Evolutionary conservation across 35 echinoderm and acorn worm species (phyloP), one percentile per base, ranked within the genome.

Genomic region (Apostichopus japonicus): DNA sequence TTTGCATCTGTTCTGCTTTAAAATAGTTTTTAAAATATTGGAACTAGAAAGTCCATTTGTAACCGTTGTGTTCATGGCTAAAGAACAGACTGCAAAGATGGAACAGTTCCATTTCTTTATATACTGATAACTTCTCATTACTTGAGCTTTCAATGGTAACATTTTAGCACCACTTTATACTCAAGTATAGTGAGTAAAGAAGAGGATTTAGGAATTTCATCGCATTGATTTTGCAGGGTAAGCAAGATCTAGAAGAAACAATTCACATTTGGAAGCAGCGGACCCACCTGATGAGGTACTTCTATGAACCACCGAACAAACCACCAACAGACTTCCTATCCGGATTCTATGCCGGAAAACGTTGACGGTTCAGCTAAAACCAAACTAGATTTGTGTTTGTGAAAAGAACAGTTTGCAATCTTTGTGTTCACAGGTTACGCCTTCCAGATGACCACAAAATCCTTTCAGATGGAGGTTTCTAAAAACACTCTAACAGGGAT

Each of bases 201-300:
- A 86, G 15, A 55, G 56, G 22, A 59, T 23, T 61, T 87, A 51
- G 5, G 0, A 81, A 56, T 82, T 4, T 23, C 44, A 53, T n/a
- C 53, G 13, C 33, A 0, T 5, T 54, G 1, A 23, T 81, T 94
- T 91, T 55, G 81, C 81, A 99, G 97, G 97, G 97, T 75, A 99
- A 99, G 84, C 94, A 95, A 92, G 97, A 99, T 24, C 78, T 99
- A 52, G 97, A 99, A 73, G 97, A 99, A 86, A 99, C 97, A 19
- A 96, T 96, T 51, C 84, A 95, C 19, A 92, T 99, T 24, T 99
- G 97, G 97, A 99, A 99, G 73, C 97, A 99, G 87, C 88, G 90
- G 55, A 92, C 95, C 10, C 97, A 99, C 77, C 58, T 99, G 6
- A 99, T 99, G 97, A 76, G 92, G 11, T 99, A 95, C 92, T 99